Percentiles rank a stretch among this genome's conserved stretches.
Evolutionary conservation across 37 sponge, comb jelly and placozoan genomes (phyloP).

Genomic region (Ephydatia muelleri): DNA sequence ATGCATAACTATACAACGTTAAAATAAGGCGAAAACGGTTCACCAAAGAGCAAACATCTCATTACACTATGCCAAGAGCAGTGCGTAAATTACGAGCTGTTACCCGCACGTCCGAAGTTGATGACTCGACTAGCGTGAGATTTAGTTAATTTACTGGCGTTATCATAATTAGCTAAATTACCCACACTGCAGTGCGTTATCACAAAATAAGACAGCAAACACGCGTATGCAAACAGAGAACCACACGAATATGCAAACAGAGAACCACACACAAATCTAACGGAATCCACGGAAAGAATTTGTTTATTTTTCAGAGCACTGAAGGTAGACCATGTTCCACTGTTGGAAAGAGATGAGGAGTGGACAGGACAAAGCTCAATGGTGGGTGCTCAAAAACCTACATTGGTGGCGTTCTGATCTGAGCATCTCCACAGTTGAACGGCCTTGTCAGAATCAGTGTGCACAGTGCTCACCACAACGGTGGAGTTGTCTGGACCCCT

Average conservation of each 20-base stretch:
- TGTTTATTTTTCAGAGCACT: neutral
- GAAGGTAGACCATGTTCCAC: neutral
- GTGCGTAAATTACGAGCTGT: too few relatives aligned
- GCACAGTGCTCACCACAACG: neutral
- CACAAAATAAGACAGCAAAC: too few relatives aligned
- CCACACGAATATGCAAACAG: neutral
- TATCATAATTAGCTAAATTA: too few relatives aligned
- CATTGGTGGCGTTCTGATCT: neutral
- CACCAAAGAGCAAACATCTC: too few relatives aligned
- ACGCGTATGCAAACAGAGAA: neutral
- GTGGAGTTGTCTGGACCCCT: neutral
- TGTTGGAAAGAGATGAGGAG: neutral
- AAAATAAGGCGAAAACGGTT: too few relatives aligned
- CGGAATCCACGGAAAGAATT: neutral
- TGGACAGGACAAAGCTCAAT: neutral
- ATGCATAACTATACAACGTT: too few relatives aligned
- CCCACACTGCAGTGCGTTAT: too few relatives aligned
- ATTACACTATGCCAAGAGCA: too few relatives aligned
- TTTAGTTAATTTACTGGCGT: too few relatives aligned
- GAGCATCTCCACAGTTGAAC: neutral
- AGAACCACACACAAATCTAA: too few relatives aligned
- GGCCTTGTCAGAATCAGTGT: neutral
- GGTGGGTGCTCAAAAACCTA: neutral
- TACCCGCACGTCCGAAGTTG: too few relatives aligned
- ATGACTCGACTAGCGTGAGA: too few relatives aligned